Evolutionary conservation across 1,140 invertebrate species (phyloP), one percentile per base, ranked within the genome.

Genomic region (Megalopta genalis): DNA sequence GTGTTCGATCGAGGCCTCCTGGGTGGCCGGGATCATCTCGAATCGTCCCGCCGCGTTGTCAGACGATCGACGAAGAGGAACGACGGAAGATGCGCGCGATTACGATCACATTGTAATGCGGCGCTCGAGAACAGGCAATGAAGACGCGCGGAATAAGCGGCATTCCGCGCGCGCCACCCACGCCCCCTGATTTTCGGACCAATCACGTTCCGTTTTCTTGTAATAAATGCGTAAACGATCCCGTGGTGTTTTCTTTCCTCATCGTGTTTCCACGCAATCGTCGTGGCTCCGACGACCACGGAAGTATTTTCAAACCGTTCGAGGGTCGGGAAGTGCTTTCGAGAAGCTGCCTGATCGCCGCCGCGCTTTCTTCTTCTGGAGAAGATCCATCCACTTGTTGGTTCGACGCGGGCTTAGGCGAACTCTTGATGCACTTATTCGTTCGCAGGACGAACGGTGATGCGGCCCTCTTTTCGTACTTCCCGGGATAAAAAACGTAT

Each of bases 211-310:
- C 71, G 71, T 79, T 79, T 57, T 73, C 77, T 73, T 79, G 71
- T 79, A 79, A 79, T 79, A 79, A 79, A 79, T 60, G 63, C 71
- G 71, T 73, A 60, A 79, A 79, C 27, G 39, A 74, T 21, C 27
- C 42, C 49, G 23, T 59, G 4, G 46, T 52, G 32, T 64, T 16
- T 54, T 18, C 23, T 23, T 64, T 42, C 14, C 3, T 27, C 10
- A 12, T 18, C 14, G 16, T 18, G 21, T n/a, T n/a, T n/a, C n/a
- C n/a, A n/a, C n/a, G n/a, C n/a, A n/a, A n/a, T n/a, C n/a, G 4
- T 32, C 32, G 32, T 2, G 32, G 4, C 32, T 1, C 32, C 32
- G 32, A 1, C 32, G 32, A 32, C 4, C 1, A 4, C 32, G 32
- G 4, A 32, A 32, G 32, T 4, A 2, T 32, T 32, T 32, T 32